A percentile compares a stretch with the other conserved stretches of the same genome.
These are phyloP conservation scores for Nemotelus pantherinus DNA, from an alignment of 2,888 invertebrate genomes.

Conservation along the genomic window DNA sequence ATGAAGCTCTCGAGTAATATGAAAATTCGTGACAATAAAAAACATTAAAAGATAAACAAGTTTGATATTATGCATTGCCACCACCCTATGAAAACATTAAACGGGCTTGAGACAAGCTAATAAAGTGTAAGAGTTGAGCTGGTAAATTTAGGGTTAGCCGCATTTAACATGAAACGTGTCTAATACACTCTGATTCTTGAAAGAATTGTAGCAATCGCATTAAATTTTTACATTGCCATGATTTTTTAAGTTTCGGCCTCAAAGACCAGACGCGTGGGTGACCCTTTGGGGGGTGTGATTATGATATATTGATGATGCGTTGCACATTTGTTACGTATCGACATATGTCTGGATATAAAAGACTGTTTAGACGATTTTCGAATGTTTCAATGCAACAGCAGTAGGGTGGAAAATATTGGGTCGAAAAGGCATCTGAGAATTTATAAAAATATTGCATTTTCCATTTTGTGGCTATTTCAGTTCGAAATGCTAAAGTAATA, in stretches of 20 bases:
- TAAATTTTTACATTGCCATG: slow-evolving; percentile 28
- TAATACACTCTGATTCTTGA: slow-evolving; percentile 5
- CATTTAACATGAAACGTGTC: slow-evolving; percentile 34
- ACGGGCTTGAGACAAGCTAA: slow-evolving; percentile 8
- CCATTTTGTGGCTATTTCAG: too few relatives aligned
- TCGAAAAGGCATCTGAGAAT: too few relatives aligned
- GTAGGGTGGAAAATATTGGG: too few relatives aligned
- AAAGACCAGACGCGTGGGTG: background rate
- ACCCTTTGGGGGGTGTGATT: background rate
- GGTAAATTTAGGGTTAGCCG: slow-evolving; percentile 29
- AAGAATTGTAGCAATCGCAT: slow-evolving; percentile 31
- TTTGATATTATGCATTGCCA: slow-evolving; percentile 42
- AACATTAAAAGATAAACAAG: slow-evolving; percentile 50
- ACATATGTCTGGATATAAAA: background rate
- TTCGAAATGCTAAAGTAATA: too few relatives aligned
- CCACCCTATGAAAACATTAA: background rate
- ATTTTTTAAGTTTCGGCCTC: background rate
- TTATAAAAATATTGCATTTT: too few relatives aligned
- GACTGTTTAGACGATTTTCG: too few relatives aligned
- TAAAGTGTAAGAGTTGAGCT: background rate
- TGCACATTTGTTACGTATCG: slow-evolving; percentile 13
- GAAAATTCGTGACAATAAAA: slow-evolving; percentile 47
- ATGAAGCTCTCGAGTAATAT: background rate
- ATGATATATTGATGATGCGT: slow-evolving; percentile 16
- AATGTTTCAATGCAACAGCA: too few relatives aligned